A percentile compares a stretch with the other conserved stretches of the same genome.
phyloP scores from a whole-genome alignment of 2,113 vertebrate genomes.

The Ciconia stormi region DNA sequence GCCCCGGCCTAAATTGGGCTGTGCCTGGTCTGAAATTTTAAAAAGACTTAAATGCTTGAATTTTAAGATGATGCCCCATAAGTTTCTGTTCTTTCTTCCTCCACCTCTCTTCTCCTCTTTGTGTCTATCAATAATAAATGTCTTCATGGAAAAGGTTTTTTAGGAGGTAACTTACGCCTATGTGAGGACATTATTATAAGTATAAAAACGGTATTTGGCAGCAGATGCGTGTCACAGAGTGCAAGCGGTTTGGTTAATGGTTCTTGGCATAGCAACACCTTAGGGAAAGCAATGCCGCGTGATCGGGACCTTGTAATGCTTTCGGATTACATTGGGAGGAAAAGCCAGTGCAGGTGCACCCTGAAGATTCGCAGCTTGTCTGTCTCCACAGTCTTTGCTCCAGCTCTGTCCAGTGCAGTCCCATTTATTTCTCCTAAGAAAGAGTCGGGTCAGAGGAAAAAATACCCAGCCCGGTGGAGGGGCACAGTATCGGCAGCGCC shows the following conservation, averaged over 20 bases:
- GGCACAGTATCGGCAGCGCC: rapidly evolving
- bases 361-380: rapidly evolving
- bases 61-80: background rate
- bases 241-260: background rate
- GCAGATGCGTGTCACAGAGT: background rate
- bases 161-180: background rate
- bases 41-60: constrained; percentile 23
- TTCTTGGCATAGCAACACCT: background rate
- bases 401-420: background rate
- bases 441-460: background rate
- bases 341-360: rapidly evolving
- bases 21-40: constrained; percentile 51
- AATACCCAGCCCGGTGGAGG: rapidly evolving
- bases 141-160: background rate
- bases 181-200: background rate
- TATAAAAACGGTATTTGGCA: background rate
- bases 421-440: background rate
- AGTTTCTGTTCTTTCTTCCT: background rate
- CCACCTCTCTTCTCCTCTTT: background rate
- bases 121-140: background rate
- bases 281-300: background rate
- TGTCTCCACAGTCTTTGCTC: background rate
- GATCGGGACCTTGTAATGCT: background rate
- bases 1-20: constrained; percentile 44
- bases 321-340: background rate